Evolutionary conservation across 2,113 vertebrate genomes (phyloP).

Genomic region (Silurus glanis): DNA sequence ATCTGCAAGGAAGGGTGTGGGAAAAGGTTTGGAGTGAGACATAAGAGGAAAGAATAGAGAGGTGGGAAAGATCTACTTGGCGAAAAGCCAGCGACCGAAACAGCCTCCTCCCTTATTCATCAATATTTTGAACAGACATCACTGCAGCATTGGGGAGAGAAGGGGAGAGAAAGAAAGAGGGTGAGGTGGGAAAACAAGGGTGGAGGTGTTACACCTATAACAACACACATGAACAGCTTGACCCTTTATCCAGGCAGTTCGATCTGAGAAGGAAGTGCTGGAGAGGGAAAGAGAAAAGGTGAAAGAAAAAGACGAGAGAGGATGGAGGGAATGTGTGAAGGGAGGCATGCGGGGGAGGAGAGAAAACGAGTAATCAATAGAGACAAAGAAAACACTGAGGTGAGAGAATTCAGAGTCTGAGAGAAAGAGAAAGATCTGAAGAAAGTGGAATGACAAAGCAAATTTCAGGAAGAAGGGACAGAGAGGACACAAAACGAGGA

Average conservation of each 20-base stretch:
- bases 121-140: conserved; percentile 47
- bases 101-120: conserved; percentile 35
- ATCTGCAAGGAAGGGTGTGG: neutral
- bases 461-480: neutral
- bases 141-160: conserved; percentile 25
- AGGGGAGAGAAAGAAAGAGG: neutral
- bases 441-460: conserved; percentile 26
- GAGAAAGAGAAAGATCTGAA: neutral
- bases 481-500: neutral
- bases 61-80: neutral
- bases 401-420: conserved; percentile 22
- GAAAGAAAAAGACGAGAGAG: conserved; percentile 5
- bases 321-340: neutral
- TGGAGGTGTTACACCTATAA: conserved; percentile 9
- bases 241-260: conserved; percentile 5
- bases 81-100: neutral
- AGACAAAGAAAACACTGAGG: conserved; percentile 39
- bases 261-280: conserved; percentile 15
- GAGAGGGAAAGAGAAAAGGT: conserved; percentile 5
- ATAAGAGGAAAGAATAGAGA: neutral
- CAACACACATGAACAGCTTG: neutral
- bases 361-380: neutral
- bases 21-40: neutral
- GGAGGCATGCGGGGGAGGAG: neutral
- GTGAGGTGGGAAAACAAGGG: neutral